Evolutionary conservation across 2,888 invertebrate species (phyloP), one percentile per base, ranked within the genome.

Genomic region (Sarcophaga carnaria): DNA sequence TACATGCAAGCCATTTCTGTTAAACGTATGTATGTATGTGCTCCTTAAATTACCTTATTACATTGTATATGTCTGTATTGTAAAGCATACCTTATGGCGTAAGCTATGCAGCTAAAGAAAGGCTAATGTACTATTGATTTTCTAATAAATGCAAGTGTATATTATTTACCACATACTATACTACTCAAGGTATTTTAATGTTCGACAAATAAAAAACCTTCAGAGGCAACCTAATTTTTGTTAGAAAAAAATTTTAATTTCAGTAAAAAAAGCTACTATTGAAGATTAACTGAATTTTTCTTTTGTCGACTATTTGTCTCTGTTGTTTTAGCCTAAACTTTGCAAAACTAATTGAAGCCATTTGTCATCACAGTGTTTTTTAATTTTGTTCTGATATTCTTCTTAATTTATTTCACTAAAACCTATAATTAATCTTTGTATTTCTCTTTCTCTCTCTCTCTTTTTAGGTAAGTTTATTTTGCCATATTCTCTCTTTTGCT

Each of bases 381-480:
- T 60, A 66, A 66, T 66, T 37, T 37, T 60, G 22, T 20, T 67
- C 20, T 60, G 17, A 45, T n/a, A 25, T n/a, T 20, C 5, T 37
- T 54, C 11, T 69, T 74, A 47, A 8, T 37, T 37, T 37, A 37
- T 37, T 37, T 37, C 37, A 37, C 37, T 60, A 8, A 75, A 72
- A 2, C 25, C 8, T 54, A 78, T 78, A 78, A 72, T 63, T 75
- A 83, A 83, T 86, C 59, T 14, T 49, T 27, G 37, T 78, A 54
- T 78, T 60, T 67, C 14, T 82, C 25, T 80, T 17, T 80, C 14
- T 78, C 49, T 69, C 49, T 71, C 14, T 85, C 79, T 79, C 81
- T 14, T 86, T 84, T 81, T 87, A 87, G 79, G 84, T 87, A 87
- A 87, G 84, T 86, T 59, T 72, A 76, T 76, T 12, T n/a, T 67